Percentiles rank a stretch among this genome's conserved stretches.
phyloP scores from a whole-genome alignment of 2,113 vertebrate genomes.

The Tragelaphus imberbis region DNA sequence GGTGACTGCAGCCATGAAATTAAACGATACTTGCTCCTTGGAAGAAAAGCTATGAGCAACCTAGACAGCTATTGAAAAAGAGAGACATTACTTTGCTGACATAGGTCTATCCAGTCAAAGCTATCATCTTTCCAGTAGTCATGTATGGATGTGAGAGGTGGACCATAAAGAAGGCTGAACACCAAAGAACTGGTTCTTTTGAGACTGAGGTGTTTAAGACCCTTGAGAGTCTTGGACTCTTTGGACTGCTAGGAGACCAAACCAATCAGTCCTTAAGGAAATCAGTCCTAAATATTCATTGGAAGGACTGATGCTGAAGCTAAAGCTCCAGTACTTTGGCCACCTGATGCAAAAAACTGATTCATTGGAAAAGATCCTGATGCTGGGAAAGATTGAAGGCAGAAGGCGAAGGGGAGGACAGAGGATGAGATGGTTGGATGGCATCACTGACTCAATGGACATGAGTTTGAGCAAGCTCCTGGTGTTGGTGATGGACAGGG shows the following conservation, averaged over 20 bases:
- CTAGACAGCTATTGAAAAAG: neutral
- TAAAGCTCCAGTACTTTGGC: neutral
- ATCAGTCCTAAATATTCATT: neutral
- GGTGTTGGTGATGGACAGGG: neutral
- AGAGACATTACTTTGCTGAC: neutral
- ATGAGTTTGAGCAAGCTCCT: neutral
- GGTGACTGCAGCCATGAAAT: neutral
- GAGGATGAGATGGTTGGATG: neutral
- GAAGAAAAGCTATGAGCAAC: neutral
- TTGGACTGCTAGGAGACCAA: neutral
- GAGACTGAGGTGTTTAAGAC: neutral
- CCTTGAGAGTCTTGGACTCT: neutral
- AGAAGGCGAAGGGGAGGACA: neutral
- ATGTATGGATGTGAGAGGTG: neutral
- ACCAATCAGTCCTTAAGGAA: neutral
- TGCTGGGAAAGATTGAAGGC: neutral
- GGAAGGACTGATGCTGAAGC: neutral
- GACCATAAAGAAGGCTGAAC: neutral
- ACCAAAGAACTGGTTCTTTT: neutral
- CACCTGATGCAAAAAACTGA: neutral
- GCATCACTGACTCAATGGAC: neutral
- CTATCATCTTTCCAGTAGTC: neutral
- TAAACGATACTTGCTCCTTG: neutral
- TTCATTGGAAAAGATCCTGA: neutral
- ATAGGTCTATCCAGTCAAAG: neutral